Conservation (phyloP, 2,888 invertebrate genomes). For the Kuschelorhynchus macadamiae region DNA sequence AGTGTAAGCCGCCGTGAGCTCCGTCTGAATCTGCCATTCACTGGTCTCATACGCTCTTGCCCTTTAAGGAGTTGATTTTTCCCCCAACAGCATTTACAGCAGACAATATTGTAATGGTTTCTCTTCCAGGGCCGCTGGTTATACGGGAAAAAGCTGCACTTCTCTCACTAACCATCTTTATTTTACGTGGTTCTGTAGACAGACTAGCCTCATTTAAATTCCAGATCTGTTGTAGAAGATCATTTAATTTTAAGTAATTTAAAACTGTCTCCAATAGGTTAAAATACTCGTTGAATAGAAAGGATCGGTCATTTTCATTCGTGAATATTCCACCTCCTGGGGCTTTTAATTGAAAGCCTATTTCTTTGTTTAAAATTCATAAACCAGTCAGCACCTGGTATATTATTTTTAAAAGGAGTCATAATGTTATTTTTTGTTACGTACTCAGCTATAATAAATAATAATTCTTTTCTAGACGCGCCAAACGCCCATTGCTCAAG, state of each 20-base stretch:
- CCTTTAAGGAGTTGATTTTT: conserved; percentile 61
- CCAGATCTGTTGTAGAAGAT: not conserved
- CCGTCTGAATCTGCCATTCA: conserved; percentile 57
- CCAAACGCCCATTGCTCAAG: not conserved
- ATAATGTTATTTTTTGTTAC: conserved; percentile 3
- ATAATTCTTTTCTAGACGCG: not conserved
- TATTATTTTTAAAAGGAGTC: conserved; percentile 3
- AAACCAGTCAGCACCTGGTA: conserved; percentile 2
- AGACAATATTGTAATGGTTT: conserved; percentile 59
- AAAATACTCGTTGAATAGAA: not conserved
- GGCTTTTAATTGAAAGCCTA: not conserved
- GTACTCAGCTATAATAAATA: not conserved
- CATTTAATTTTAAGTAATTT: not conserved
- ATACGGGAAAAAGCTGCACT: conserved; percentile 43
- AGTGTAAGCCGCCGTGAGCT: conserved; percentile 54
- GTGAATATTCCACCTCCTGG: not conserved
- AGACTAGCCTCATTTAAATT: too few species aligned
- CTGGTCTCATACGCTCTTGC: conserved; percentile 62
- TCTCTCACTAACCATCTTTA: conserved; percentile 54
- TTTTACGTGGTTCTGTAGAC: conserved; percentile 19
- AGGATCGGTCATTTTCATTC: conserved; percentile 1
- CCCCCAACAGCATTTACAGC: conserved; percentile 54
- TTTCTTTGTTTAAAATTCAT: not conserved
- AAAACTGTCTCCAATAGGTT: conserved; percentile 2
- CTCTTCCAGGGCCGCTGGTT: conserved; percentile 55